Evolutionary conservation across 2,797 vertebrate species (phyloP), one percentile per base, ranked within the genome.

Genomic region (Discoglossus pictus): DNA sequence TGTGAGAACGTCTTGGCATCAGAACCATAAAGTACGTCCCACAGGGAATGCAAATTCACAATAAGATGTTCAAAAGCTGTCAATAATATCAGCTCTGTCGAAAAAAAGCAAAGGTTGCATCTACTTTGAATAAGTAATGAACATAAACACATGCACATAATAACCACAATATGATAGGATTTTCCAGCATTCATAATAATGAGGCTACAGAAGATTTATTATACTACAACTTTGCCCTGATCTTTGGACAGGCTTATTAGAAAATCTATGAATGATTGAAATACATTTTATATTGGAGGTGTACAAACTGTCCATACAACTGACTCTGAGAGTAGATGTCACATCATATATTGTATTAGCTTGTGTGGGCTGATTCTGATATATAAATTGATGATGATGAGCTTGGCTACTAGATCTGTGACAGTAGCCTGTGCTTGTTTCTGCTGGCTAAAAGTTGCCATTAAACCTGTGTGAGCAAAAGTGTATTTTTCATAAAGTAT

Each of bases 101-200:
- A 48, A 2, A 25, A 18, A 40, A 42, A 7, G 17, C 3, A 27
- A 42, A 31, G n/a, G 8, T n/a, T n/a, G 2, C 8, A 18, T 50
- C 23, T 62, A 12, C 4, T 25, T 43, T 42, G 16, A 31, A 43
- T 43, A 51, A 31, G n/a, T 52, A 53, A 62, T 62, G 17, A 36
- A 5, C 44, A 61, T 7, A 23, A 6, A 43, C 15, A 59, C 17
- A 12, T 13, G 9, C 15, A 3, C 21, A 35, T 13, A 24, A 6
- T n/a, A 12, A 21, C 6, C 10, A 27, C 10, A 34, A 10, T 35
- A 18, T 38, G 20, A 63, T 34, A 60, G 18, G 7, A 44, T 20
- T 15, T 9, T 24, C 16, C 17, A 18, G 16, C 13, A 16, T 11
- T 11, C 6, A 50, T 15, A 35, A 10, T 47, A 35, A 47, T 24